A percentile compares a stretch with the other conserved stretches of the same genome.
phyloP scores from a whole-genome alignment of 2,888 invertebrate genomes.

The Volucella inanis region DNA sequence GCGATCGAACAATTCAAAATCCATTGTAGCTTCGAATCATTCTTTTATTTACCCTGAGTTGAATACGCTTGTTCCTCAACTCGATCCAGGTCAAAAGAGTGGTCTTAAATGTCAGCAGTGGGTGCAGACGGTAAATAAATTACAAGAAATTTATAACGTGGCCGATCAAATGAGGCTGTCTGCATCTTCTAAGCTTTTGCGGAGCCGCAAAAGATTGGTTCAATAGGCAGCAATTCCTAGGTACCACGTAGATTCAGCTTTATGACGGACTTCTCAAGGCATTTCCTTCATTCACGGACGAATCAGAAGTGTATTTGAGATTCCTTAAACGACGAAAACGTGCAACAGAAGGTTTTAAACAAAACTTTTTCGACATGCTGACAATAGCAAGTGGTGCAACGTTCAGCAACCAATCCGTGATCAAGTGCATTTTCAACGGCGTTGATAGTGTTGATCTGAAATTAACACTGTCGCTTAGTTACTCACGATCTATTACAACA shows the following conservation, averaged over 20 bases:
- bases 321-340: too few relatives aligned
- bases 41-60: neutral
- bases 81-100: neutral
- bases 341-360: too few relatives aligned
- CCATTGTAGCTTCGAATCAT: neutral
- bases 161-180: too few relatives aligned
- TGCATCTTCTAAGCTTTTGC: constrained; percentile 13
- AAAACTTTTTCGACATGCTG: too few relatives aligned
- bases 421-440: too few relatives aligned
- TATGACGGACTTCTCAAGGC: neutral
- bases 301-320: constrained; percentile 2
- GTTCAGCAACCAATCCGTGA: too few relatives aligned
- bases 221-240: neutral
- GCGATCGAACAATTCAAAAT: neutral
- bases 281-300: neutral
- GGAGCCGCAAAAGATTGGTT: neutral
- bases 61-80: neutral
- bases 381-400: too few relatives aligned
- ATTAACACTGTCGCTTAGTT: neutral
- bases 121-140: constrained; percentile 14
- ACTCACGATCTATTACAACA: neutral
- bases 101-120: constrained; percentile 10
- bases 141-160: too few relatives aligned
- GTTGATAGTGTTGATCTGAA: too few relatives aligned
- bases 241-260: neutral